Evolutionary conservation across 64 coral and sea anemone species (phyloP).

Genomic region (Porites lutea): DNA sequence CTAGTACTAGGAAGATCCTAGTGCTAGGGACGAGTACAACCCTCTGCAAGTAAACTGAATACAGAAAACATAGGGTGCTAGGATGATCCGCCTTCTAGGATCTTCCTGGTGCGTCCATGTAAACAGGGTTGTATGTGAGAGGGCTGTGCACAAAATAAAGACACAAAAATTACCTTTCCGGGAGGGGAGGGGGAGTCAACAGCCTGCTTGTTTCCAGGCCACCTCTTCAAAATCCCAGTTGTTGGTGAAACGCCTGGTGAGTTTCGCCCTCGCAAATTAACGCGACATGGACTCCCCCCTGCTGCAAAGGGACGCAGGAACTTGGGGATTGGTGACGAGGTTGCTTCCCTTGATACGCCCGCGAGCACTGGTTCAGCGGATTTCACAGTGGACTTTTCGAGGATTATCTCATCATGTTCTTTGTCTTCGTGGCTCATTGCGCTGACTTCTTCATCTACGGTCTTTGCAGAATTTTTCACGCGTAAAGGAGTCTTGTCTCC

Average conservation of each 20-base stretch:
- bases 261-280: slow-evolving; percentile 15
- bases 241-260: slow-evolving; percentile 81
- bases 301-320: slow-evolving; percentile 71
- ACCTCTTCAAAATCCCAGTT: slow-evolving; percentile 84
- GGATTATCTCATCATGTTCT: neutral
- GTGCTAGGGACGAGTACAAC: too few species aligned
- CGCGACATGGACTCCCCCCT: slow-evolving; percentile 63
- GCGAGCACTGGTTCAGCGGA: neutral
- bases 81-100: too few species aligned
- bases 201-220: slow-evolving; percentile 42
- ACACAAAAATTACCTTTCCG: slow-evolving; percentile 51
- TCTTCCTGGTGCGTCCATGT: too few species aligned
- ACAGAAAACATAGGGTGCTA: too few species aligned
- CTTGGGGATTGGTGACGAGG: slow-evolving; percentile 78
- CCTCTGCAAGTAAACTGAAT: too few species aligned
- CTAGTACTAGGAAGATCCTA: too few species aligned
- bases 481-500: neutral
- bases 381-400: slow-evolving; percentile 26
- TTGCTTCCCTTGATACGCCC: slow-evolving; percentile 23
- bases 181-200: slow-evolving; percentile 86
- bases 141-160: neutral
- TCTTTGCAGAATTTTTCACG: neutral
- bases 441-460: slow-evolving; percentile 12
- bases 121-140: too few species aligned
- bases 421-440: neutral